Conservation (phyloP, 2,888 invertebrate species). For the Phymatocera aterrima region DNA sequence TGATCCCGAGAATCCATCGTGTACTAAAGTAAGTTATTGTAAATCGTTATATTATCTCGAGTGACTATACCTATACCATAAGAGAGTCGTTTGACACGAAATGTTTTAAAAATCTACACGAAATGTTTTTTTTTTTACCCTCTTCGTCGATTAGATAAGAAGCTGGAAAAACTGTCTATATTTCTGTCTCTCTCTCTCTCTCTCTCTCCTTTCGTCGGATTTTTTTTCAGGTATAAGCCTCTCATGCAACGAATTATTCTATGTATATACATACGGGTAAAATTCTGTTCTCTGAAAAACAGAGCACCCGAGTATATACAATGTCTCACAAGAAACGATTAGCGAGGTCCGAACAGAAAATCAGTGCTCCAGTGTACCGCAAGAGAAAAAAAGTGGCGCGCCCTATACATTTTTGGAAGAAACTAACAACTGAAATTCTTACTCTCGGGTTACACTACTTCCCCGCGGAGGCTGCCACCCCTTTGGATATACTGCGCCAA, state of each 20-base stretch:
- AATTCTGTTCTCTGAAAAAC: too few relatives aligned
- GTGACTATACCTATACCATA: not conserved
- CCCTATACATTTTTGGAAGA: not conserved
- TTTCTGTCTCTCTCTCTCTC: not conserved
- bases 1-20: too few relatives aligned
- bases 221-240: not conserved
- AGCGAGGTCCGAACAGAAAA: too few relatives aligned
- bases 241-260: too few relatives aligned
- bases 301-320: too few relatives aligned
- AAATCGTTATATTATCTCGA: conserved; percentile 5
- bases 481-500: conserved; percentile 48
- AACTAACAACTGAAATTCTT: not conserved
- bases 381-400: too few relatives aligned
- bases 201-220: not conserved
- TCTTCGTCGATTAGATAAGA: conserved; percentile 4
- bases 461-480: not conserved
- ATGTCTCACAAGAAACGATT: too few relatives aligned
- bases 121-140: not conserved
- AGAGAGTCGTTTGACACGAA: not conserved
- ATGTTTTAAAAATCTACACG: not conserved
- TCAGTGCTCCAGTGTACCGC: too few relatives aligned
- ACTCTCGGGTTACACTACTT: conserved; percentile 2
- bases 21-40: not conserved
- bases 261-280: too few relatives aligned
- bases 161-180: not conserved